Percentiles rank a stretch among this genome's conserved stretches.
Conservation (phyloP, 2,797 vertebrate genomes). For the Heteromormyrus szaboi region DNA sequence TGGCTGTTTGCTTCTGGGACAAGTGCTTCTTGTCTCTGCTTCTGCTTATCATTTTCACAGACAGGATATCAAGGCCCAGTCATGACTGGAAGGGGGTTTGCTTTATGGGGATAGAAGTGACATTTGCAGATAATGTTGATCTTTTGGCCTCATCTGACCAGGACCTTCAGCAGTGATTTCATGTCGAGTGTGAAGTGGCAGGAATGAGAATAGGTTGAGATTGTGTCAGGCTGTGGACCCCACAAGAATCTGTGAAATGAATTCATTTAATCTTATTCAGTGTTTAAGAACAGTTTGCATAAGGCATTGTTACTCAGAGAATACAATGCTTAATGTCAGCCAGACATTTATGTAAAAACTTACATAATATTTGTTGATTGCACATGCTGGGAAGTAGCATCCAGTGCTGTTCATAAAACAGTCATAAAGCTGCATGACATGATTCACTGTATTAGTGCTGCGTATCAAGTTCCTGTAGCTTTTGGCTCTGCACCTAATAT, state of each 20-base stretch:
- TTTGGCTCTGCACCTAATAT: background rate
- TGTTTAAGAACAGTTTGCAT: background rate
- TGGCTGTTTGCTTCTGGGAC: background rate
- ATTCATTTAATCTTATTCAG: background rate
- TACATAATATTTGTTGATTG: background rate
- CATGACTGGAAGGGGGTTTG: background rate
- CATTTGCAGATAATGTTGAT: constrained; percentile 1
- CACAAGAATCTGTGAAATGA: background rate
- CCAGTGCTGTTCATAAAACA: background rate
- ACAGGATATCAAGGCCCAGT: background rate
- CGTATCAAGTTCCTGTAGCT: background rate
- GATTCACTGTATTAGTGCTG: background rate
- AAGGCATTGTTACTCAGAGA: background rate
- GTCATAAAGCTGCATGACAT: background rate
- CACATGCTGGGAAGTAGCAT: background rate
- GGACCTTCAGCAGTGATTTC: background rate
- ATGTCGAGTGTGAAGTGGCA: background rate
- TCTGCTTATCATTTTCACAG: background rate
- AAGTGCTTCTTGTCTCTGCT: background rate
- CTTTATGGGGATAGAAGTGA: background rate
- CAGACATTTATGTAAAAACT: background rate
- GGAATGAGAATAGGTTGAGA: background rate
- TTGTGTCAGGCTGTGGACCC: background rate
- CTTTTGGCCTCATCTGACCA: background rate
- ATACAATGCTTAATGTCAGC: background rate